Evolutionary conservation across 2,113 vertebrate species (phyloP), one percentile per base, ranked within the genome.

Genomic region (Nematolebias whitei): DNA sequence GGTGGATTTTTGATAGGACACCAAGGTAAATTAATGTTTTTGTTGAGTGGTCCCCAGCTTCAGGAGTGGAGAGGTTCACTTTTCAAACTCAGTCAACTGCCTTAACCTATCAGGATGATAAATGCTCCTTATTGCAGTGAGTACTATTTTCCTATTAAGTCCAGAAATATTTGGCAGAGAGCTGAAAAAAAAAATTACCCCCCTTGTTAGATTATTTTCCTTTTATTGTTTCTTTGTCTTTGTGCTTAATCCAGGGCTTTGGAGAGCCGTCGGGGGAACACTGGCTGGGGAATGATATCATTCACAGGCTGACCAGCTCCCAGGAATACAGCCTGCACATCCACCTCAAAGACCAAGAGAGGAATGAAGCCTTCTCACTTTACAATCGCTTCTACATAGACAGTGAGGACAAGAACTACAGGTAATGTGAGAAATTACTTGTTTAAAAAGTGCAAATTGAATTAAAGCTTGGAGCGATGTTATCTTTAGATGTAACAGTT

Each of bases 231-330:
- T 74, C 61, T 59, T 35, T 40, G 50, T 72, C 67, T 83, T 79
- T 85, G 52, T 78, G 61, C 59, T 55, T 74, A 52, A 74, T 80
- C 32, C 76, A 95, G 94, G 93, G 94, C 55, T 95, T 95, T 77
- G 94, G 94, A 57, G 88, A 93, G 15, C 86, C 77, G 2, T 82
- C 89, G 50, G 94, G 93, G 74, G 93, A 95, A 63, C 90, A 94
- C 70, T 95, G 94, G 94, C 77, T 94, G 62, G 94, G 93, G 55
- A 95, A 95, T 85, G 93, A 94, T 57, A 89, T 91, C 84, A 90
- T 95, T 75, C 92, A 95, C 74, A 78, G 85, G 67, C 88, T 95
- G 63, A 94, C 92, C 52, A 82, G 68, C 47, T 88, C 89, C 29
- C 74, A 85, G 64, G 85, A 93, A 61, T 92, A 93, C 71, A 86